A percentile compares a stretch with the other conserved stretches of the same genome.
Evolutionary conservation across 2,888 invertebrate genomes (phyloP).

Genomic region (Marronus borbonicus): DNA sequence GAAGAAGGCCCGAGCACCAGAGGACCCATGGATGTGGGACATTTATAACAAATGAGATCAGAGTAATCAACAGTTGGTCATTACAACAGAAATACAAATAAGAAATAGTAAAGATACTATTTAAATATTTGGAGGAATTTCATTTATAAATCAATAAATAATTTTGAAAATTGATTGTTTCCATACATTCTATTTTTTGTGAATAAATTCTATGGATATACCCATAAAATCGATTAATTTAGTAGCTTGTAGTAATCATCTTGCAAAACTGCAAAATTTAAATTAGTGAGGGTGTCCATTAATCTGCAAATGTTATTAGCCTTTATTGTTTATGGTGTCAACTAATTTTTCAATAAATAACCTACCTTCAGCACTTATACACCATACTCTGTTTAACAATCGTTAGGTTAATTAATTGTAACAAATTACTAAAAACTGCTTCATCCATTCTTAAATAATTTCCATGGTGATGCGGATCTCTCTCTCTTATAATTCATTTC

Average conservation of each 20-base stretch:
- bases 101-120: background rate
- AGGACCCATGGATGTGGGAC: slow-evolving; percentile 7
- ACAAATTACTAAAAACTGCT: slow-evolving; percentile 9
- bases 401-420: background rate
- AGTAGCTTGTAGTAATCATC: no score
- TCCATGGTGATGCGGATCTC: background rate
- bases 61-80: background rate
- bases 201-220: background rate
- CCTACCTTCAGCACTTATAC: slow-evolving; percentile 7
- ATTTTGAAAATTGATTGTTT: background rate
- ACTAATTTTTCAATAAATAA: background rate
- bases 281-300: no score
- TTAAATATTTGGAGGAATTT: background rate
- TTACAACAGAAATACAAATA: background rate
- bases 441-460: slow-evolving; percentile 6
- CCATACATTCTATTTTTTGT: background rate
- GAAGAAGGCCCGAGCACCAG: background rate
- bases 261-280: no score
- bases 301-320: background rate
- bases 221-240: background rate
- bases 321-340: background rate
- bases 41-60: background rate
- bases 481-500: background rate
- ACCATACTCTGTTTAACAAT: background rate
- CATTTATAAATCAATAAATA: background rate